phyloP scores from a whole-genome alignment of 2,888 invertebrate genomes.

The Mythimna ferrago region DNA sequence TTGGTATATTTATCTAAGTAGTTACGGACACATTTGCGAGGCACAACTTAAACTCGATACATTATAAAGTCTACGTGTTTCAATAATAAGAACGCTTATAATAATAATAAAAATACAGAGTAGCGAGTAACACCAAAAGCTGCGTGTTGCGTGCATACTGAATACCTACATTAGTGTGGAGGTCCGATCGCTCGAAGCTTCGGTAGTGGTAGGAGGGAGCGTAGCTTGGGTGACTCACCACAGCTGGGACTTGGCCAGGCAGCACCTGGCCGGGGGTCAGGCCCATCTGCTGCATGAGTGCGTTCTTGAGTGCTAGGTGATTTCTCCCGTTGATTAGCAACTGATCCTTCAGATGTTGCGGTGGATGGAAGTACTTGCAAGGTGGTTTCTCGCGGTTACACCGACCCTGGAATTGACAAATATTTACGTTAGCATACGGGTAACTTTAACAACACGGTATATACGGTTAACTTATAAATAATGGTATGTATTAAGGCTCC shows the following conservation, averaged over 20 bases:
- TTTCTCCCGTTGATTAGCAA: slow-evolving; percentile 99
- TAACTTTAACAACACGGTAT: slow-evolving; percentile 1
- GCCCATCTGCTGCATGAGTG: slow-evolving; percentile 99
- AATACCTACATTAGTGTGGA: slow-evolving; percentile 76
- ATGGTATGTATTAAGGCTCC: slow-evolving; percentile 3
- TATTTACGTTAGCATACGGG: slow-evolving; percentile 26
- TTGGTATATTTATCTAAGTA: slow-evolving; percentile 49
- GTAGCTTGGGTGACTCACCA: slow-evolving; percentile 92
- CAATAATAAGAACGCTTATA: slow-evolving; percentile 78
- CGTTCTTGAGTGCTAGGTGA: slow-evolving; percentile 99
- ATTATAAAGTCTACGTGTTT: slow-evolving; percentile 79
- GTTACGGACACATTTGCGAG: slow-evolving; percentile 60
- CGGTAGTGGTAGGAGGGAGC: slow-evolving; percentile 51
- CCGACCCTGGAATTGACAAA: slow-evolving; percentile 95
- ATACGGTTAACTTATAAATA: slow-evolving; percentile 25
- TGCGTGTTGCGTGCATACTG: slow-evolving; percentile 85
- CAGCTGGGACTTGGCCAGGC: slow-evolving; percentile 97
- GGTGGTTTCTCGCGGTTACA: slow-evolving; percentile 99
- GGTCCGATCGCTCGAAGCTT: slow-evolving; percentile 88
- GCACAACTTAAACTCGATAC: slow-evolving; percentile 84
- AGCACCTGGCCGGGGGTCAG: slow-evolving; percentile 97
- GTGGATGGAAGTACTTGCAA: slow-evolving; percentile 99
- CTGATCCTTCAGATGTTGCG: slow-evolving; percentile 99
- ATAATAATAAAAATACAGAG: slow-evolving; percentile 65
- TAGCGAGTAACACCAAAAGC: slow-evolving; percentile 89